Conservation (phyloP, 2,797 vertebrate genomes). For the Hypotaenidia philippensis region DNA sequence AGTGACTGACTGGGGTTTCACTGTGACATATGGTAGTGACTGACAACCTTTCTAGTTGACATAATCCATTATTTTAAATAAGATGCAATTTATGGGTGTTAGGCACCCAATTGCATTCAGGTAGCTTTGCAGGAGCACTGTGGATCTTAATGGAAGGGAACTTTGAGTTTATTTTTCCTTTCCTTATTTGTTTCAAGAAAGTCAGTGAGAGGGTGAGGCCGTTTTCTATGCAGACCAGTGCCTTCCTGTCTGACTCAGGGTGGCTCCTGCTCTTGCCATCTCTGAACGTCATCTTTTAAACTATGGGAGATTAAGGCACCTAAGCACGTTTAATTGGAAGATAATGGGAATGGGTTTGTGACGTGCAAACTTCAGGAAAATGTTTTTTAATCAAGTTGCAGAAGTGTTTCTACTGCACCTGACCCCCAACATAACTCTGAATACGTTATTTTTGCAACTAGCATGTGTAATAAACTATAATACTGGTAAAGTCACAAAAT, state of each 20-base stretch:
- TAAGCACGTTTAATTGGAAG: background rate
- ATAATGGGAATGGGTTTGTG: background rate
- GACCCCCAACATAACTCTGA: background rate
- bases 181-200: background rate
- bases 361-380: background rate
- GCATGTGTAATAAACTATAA: background rate
- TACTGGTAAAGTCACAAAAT: background rate
- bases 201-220: slow-evolving; percentile 62
- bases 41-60: background rate
- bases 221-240: slow-evolving; percentile 26
- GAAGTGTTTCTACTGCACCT: background rate
- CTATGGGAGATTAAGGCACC: background rate
- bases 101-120: background rate
- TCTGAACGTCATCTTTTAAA: background rate
- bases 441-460: background rate
- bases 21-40: background rate
- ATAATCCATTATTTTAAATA: slow-evolving; percentile 8
- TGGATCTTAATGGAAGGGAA: slow-evolving; percentile 34
- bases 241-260: slow-evolving; percentile 60
- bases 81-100: background rate
- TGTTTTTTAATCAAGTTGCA: background rate
- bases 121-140: background rate
- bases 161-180: background rate
- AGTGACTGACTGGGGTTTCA: background rate
- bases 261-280: background rate